These are phyloP conservation scores for Limosa lapponica DNA, from an alignment of 2,797 vertebrate genomes.

Conservation along the genomic window DNA sequence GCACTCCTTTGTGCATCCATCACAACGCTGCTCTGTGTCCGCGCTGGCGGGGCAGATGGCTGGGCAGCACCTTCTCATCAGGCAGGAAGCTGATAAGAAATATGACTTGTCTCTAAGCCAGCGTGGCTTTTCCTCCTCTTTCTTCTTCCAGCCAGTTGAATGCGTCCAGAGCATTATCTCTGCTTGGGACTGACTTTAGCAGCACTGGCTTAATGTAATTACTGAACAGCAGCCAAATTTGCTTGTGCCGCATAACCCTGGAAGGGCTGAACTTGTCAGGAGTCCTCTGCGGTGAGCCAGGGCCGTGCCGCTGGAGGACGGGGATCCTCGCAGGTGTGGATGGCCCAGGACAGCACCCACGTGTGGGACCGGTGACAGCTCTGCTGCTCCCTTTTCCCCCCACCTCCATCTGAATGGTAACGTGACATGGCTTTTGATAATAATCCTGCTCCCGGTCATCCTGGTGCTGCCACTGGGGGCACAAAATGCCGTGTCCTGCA, in stretches of 20 bases:
- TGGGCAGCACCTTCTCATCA: slow-evolving; percentile 64
- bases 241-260: background rate
- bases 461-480: background rate
- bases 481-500: background rate
- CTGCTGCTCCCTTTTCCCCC: background rate
- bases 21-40: slow-evolving; percentile 44
- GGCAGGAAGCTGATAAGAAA: slow-evolving; percentile 69
- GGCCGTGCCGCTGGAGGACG: accelerated
- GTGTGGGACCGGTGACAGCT: accelerated
- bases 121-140: slow-evolving; percentile 61
- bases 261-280: background rate
- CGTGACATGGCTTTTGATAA: accelerated
- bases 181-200: slow-evolving; percentile 52
- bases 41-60: slow-evolving; percentile 33
- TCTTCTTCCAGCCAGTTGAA: slow-evolving; percentile 58
- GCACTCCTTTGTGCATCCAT: slow-evolving; percentile 23
- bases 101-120: slow-evolving; percentile 66
- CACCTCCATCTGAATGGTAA: background rate
- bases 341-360: background rate
- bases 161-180: slow-evolving; percentile 57
- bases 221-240: slow-evolving; percentile 48
- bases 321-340: background rate
- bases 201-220: slow-evolving; percentile 61
- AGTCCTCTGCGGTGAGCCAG: background rate
- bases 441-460: accelerated